Conservation (phyloP, 2,888 invertebrate species). For the Rotaria socialis region DNA sequence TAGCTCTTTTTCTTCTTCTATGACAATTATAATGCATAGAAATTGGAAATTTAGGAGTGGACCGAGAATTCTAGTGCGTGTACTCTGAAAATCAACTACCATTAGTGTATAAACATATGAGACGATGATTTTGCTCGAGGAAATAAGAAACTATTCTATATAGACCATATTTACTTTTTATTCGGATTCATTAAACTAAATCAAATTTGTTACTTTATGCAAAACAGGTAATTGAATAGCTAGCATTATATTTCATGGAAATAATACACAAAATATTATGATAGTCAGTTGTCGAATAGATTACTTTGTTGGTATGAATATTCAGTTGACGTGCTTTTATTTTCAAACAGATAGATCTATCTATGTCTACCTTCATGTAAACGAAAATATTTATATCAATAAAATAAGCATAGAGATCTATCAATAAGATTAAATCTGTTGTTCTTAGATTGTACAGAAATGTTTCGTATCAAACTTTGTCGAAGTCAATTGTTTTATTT, state of each 20-base stretch:
- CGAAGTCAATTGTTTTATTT: not conserved
- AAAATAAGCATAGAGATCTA: too few species aligned
- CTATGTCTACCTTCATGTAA: not conserved
- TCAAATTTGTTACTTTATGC: not conserved
- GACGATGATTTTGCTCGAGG: too few species aligned
- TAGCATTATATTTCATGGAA: not conserved
- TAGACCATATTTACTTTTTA: not conserved
- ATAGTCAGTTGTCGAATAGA: not conserved
- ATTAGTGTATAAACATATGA: too few species aligned
- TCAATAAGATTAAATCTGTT: too few species aligned
- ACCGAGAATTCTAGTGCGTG: too few species aligned
- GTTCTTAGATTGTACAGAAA: too few species aligned
- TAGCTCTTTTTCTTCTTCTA: too few species aligned
- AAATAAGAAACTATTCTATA: not conserved
- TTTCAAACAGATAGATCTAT: not conserved
- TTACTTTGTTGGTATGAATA: not conserved
- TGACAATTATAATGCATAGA: too few species aligned
- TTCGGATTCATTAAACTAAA: not conserved
- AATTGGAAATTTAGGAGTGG: too few species aligned
- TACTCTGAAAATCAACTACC: too few species aligned
- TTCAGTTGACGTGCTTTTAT: not conserved
- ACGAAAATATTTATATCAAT: too few species aligned
- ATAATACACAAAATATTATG: not conserved
- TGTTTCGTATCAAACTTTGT: not conserved
- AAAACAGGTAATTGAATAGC: not conserved